These are phyloP conservation scores for Chrysina gloriosa DNA, from an alignment of 2,888 invertebrate species.

Conservation along the genomic window DNA sequence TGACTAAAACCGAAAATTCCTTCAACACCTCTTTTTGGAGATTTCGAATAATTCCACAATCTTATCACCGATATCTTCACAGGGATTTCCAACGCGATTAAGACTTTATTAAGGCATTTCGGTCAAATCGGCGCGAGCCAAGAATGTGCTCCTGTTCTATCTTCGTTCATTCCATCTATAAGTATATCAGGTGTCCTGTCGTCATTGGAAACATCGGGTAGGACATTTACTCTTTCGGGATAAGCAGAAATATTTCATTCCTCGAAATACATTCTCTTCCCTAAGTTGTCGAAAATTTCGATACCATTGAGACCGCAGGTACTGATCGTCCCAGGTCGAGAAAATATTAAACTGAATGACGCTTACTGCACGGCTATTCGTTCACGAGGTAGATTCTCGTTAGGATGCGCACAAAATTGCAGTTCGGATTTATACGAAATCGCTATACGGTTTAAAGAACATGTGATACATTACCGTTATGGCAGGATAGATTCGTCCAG, in stretches of 20 bases:
- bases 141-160: conserved; percentile 75
- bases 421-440: no score
- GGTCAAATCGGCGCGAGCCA: conserved; percentile 85
- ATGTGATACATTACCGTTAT: no score
- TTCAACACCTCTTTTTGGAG: conserved; percentile 79
- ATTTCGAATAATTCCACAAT: conserved; percentile 88
- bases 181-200: conserved; percentile 82
- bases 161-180: conserved; percentile 76
- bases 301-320: conserved; percentile 84
- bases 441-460: no score
- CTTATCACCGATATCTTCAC: conserved; percentile 79
- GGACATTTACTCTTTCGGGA: conserved; percentile 80
- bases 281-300: conserved; percentile 77
- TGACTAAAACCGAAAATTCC: conserved; percentile 86
- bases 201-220: conserved; percentile 73
- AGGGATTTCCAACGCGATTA: conserved; percentile 82
- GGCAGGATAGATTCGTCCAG: no score
- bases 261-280: conserved; percentile 72
- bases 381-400: no score
- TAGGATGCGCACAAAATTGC: no score
- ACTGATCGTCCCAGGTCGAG: conserved; percentile 87
- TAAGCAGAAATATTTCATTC: conserved; percentile 83
- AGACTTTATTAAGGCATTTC: conserved; percentile 73
- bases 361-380: no score
- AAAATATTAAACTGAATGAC: conserved; percentile 82